phyloP scores from a whole-genome alignment of 2,797 vertebrate species.

The Staurois parvus region DNA sequence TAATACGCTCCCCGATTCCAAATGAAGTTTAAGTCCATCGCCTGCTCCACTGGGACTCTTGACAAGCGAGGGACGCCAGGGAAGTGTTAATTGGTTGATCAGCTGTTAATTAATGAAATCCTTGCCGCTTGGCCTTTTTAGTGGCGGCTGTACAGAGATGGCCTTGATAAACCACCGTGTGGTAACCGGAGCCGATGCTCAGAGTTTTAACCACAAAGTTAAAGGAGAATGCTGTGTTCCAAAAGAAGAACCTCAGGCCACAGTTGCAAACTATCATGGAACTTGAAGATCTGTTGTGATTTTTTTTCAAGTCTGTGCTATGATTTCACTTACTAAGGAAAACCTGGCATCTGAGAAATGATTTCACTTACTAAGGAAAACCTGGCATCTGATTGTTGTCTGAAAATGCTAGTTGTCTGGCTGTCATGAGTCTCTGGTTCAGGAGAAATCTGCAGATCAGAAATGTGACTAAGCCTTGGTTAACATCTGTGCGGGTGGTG shows the following conservation, averaged over 20 bases:
- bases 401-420: too few relatives aligned
- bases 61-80: not conserved
- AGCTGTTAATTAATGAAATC: not conserved
- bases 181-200: not conserved
- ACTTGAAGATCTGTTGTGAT: not conserved
- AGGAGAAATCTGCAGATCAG: too few relatives aligned
- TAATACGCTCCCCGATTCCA: not conserved
- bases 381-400: too few relatives aligned
- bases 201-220: not conserved
- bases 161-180: not conserved
- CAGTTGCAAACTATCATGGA: not conserved
- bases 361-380: too few relatives aligned
- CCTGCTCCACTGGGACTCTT: not conserved
- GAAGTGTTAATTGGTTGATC: constrained; percentile 14
- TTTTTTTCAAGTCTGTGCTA: too few relatives aligned
- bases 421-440: too few relatives aligned
- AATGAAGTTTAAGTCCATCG: not conserved
- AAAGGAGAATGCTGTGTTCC: not conserved
- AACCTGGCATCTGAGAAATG: too few relatives aligned
- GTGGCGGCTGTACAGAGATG: not conserved
- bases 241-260: not conserved
- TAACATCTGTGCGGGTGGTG: too few relatives aligned
- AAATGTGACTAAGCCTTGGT: too few relatives aligned
- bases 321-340: too few relatives aligned
- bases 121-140: not conserved